These are phyloP conservation scores for Microctenopoma steveboyesi DNA, from an alignment of 2,797 vertebrate species.

Conservation along the genomic window DNA sequence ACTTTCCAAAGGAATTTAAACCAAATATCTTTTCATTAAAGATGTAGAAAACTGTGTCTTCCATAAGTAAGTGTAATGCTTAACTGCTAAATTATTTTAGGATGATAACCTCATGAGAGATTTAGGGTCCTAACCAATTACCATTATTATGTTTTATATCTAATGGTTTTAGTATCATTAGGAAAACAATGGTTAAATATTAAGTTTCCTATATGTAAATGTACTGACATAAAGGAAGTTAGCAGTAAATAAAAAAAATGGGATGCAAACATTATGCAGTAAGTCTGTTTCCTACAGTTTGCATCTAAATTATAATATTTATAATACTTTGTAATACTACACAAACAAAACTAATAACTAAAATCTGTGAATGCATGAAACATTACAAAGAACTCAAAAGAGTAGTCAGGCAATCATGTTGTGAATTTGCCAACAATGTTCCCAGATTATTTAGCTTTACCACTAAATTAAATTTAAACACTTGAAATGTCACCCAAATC, in stretches of 20 bases:
- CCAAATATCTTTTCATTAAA: constrained; percentile 8
- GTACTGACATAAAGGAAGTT: background rate
- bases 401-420: no score
- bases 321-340: background rate
- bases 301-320: background rate
- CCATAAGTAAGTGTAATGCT: background rate
- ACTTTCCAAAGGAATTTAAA: constrained; percentile 27
- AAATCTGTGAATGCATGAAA: background rate
- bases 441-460: no score
- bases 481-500: no score
- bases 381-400: background rate
- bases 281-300: background rate
- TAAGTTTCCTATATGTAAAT: background rate
- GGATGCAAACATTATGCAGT: no score
- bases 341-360: background rate
- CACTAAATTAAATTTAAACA: no score
- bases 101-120: constrained; percentile 4
- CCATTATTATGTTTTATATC: background rate
- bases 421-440: background rate
- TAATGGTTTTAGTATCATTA: background rate
- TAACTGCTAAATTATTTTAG: constrained; percentile 3
- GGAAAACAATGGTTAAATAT: background rate
- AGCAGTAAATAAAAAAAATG: background rate
- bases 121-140: background rate
- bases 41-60: background rate